Conservation (phyloP, 2,888 invertebrate genomes). For the Acanthococcus lagerstroemiae region DNA sequence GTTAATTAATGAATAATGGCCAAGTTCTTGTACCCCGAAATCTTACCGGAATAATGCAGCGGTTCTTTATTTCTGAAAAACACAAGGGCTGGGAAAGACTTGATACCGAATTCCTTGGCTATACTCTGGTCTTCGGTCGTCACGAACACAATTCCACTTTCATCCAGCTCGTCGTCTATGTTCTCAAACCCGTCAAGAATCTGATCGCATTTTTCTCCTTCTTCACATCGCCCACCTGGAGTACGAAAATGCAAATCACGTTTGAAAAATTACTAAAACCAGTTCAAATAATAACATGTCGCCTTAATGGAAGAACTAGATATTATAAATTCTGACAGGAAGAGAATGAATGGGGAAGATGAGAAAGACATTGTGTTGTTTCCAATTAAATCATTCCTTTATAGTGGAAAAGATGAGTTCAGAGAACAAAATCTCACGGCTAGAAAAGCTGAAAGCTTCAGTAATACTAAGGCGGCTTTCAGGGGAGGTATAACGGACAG, state of each 20-base stretch:
- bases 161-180: conserved; percentile 86
- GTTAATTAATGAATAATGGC: not conserved
- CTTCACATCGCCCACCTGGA: conserved; percentile 69
- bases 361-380: too few relatives aligned
- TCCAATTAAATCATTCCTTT: too few relatives aligned
- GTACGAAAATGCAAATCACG: too few relatives aligned
- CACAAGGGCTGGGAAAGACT: conserved; percentile 71
- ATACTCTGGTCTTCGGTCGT: conserved; percentile 74
- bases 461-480: too few relatives aligned
- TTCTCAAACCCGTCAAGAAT: conserved; percentile 78
- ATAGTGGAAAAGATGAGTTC: too few relatives aligned
- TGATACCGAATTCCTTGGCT: conserved; percentile 77
- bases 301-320: not conserved
- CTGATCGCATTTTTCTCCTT: conserved; percentile 75
- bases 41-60: conserved; percentile 58
- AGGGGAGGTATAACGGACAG: too few relatives aligned
- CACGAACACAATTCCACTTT: conserved; percentile 85
- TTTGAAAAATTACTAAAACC: too few relatives aligned
- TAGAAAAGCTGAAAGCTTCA: too few relatives aligned
- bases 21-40: not conserved
- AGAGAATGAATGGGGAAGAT: too few relatives aligned
- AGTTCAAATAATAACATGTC: not conserved
- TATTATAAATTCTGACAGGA: too few relatives aligned
- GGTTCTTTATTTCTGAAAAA: conserved; percentile 89
- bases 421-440: too few relatives aligned